Evolutionary conservation across 2,797 vertebrate species (phyloP).

Genomic region (Antennarius maculatus): DNA sequence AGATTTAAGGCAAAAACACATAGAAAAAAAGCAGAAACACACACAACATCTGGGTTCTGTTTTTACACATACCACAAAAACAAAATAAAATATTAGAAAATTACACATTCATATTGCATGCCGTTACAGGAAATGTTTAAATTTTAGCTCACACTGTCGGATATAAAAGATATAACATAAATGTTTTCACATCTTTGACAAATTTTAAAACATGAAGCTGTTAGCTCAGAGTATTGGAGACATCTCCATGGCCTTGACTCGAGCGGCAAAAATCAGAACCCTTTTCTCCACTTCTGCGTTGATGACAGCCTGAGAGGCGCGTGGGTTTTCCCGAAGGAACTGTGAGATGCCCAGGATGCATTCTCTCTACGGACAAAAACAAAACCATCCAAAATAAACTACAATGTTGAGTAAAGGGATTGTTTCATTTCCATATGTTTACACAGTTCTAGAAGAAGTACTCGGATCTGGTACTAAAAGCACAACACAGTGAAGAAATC

Average conservation of each 20-base stretch:
- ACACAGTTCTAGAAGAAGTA: too few species aligned
- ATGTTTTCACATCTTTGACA: not conserved
- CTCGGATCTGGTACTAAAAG: too few species aligned
- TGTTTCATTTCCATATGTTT: too few species aligned
- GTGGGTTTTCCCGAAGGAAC: constrained; percentile 74
- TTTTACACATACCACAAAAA: not conserved
- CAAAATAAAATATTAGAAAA: too few species aligned
- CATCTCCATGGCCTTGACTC: constrained; percentile 70
- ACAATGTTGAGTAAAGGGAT: too few species aligned
- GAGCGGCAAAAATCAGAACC: constrained; percentile 78
- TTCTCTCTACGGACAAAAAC: constrained; percentile 65
- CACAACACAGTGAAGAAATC: not conserved
- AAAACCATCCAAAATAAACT: not conserved
- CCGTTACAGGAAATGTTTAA: not conserved
- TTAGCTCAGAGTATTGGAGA: constrained; percentile 57
- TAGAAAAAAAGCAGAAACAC: not conserved
- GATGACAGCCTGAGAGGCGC: constrained; percentile 69
- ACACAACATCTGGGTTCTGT: not conserved
- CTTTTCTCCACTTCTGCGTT: constrained; percentile 77
- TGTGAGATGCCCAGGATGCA: constrained; percentile 75
- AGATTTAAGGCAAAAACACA: not conserved
- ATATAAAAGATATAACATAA: not conserved
- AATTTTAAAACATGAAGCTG: too few species aligned
- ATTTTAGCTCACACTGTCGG: not conserved
- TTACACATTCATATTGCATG: not conserved